These are phyloP conservation scores for Hystrix brachyura DNA, from an alignment of 2,113 vertebrate genomes.

Conservation along the genomic window DNA sequence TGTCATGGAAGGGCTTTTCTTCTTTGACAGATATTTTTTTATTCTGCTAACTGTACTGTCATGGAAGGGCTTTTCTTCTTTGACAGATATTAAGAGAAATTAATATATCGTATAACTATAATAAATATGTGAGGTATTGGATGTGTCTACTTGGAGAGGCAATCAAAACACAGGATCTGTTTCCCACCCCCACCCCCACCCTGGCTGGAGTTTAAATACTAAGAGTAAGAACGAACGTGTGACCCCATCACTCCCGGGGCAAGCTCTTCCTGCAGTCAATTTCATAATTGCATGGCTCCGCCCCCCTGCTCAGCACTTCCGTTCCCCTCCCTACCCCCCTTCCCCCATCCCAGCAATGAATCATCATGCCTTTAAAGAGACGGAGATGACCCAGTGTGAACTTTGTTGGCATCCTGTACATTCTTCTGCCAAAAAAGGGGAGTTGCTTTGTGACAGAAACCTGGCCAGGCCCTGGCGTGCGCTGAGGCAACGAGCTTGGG, in stretches of 20 bases:
- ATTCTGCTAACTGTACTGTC: constrained; percentile 74
- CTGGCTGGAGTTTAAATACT: not conserved
- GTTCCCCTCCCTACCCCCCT: constrained; percentile 57
- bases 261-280: constrained; percentile 74
- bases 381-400: constrained; percentile 74
- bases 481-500: constrained; percentile 16
- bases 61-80: constrained; percentile 75
- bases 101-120: constrained; percentile 70
- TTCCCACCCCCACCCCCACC: not conserved
- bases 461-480: constrained; percentile 20
- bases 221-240: not conserved
- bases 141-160: constrained; percentile 21
- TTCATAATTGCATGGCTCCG: constrained; percentile 77
- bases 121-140: constrained; percentile 58
- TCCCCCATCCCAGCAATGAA: constrained; percentile 79
- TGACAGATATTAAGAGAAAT: constrained; percentile 76
- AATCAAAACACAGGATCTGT: constrained; percentile 25
- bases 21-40: constrained; percentile 79
- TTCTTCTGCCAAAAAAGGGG: constrained; percentile 73
- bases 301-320: constrained; percentile 69
- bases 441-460: constrained; percentile 65
- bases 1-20: constrained; percentile 70
- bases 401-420: constrained; percentile 81
- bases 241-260: constrained; percentile 55
- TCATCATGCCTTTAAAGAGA: constrained; percentile 80